A percentile compares a stretch with the other conserved stretches of the same genome.
These are phyloP conservation scores for Cathartes aura DNA, from an alignment of 2,113 vertebrate species.

Conservation along the genomic window DNA sequence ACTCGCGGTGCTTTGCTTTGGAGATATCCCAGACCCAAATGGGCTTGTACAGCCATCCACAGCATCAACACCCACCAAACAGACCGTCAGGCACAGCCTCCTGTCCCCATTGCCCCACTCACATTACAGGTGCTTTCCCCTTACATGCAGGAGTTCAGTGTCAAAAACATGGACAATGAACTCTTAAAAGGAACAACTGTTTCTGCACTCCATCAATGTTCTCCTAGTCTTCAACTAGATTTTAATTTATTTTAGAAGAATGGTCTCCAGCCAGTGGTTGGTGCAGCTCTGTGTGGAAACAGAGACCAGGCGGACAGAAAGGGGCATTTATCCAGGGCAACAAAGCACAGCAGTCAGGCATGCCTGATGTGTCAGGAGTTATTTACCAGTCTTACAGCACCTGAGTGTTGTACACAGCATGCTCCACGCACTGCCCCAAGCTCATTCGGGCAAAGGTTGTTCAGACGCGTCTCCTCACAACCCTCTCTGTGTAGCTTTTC, in stretches of 20 bases:
- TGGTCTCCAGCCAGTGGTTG: not conserved
- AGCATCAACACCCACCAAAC: not conserved
- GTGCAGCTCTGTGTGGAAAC: not conserved
- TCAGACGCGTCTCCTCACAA: not conserved
- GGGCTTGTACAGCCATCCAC: not conserved
- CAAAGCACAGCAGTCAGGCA: not conserved
- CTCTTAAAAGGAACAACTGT: not conserved
- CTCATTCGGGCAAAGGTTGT: not conserved
- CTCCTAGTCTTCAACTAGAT: not conserved
- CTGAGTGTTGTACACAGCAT: accelerated
- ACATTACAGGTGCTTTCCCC: not conserved
- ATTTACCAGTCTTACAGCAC: not conserved
- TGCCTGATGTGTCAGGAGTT: not conserved
- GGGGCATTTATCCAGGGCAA: not conserved
- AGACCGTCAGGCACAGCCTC: not conserved
- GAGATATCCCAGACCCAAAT: not conserved
- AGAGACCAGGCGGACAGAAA: not conserved
- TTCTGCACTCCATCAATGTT: not conserved
- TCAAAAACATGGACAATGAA: not conserved
- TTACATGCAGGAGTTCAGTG: not conserved
- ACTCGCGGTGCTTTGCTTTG: not conserved
- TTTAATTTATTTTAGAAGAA: not conserved
- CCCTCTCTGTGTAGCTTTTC: not conserved
- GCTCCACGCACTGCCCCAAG: not conserved
- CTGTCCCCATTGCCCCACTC: not conserved